Percentiles rank a stretch among this genome's conserved stretches.
Conservation (phyloP, 1,140 invertebrate species). For the Hyles vespertilio region DNA sequence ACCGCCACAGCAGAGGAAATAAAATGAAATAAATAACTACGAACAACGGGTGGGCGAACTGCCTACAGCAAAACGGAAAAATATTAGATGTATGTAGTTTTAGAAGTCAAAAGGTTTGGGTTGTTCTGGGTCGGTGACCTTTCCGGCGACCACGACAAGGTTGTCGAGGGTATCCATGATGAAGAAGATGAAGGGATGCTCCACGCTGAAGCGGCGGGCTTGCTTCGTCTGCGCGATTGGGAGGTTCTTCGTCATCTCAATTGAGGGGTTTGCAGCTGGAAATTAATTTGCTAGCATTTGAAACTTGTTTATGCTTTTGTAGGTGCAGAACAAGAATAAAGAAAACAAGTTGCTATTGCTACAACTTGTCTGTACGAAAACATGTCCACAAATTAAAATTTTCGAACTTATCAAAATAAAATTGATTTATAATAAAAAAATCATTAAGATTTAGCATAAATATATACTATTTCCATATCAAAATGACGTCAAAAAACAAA, state of each 20-base stretch:
- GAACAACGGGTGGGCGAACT: slow-evolving; percentile 15
- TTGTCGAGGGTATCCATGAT: slow-evolving; percentile 79
- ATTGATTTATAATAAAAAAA: no score
- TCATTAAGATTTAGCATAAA: no score
- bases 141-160: slow-evolving; percentile 80
- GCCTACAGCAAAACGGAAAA: background rate
- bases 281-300: slow-evolving; percentile 5
- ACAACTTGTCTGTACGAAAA: no score
- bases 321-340: no score
- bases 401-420: no score
- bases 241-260: slow-evolving; percentile 47
- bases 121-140: slow-evolving; percentile 70
- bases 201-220: slow-evolving; percentile 73
- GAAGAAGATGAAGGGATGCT: slow-evolving; percentile 83
- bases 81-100: background rate
- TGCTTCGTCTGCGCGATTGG: slow-evolving; percentile 39
- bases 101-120: slow-evolving; percentile 37
- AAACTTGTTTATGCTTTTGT: no score
- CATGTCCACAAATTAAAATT: no score
- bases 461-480: no score
- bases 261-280: slow-evolving; percentile 43
- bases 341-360: no score
- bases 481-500: no score
- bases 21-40: slow-evolving; percentile 13
- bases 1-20: slow-evolving; percentile 18